A percentile compares a stretch with the other conserved stretches of the same genome.
These are phyloP conservation scores for Torymus tubicola DNA, from an alignment of 2,888 invertebrate species.

Conservation along the genomic window DNA sequence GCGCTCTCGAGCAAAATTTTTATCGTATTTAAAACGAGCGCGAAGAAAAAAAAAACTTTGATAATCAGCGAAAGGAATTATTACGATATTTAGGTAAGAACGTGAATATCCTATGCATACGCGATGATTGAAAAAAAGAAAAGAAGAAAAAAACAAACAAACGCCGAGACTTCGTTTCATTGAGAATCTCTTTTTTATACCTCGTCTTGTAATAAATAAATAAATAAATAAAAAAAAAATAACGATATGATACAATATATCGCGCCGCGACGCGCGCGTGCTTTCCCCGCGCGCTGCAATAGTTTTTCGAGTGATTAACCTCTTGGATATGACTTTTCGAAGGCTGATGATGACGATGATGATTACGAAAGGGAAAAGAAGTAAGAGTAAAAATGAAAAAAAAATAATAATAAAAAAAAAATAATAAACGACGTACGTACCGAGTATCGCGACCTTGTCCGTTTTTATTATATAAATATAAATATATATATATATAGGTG, in stretches of 20 bases:
- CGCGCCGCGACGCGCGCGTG: no score
- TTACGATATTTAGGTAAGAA: slow-evolving; percentile 31
- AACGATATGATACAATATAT: no score
- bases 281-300: background rate
- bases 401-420: no score
- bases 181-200: slow-evolving; percentile 40
- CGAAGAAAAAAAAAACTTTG: slow-evolving; percentile 19
- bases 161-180: slow-evolving; percentile 8
- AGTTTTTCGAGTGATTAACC: slow-evolving; percentile 59
- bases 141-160: no score
- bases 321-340: slow-evolving; percentile 57
- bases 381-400: no score
- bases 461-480: slow-evolving; percentile 14
- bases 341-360: slow-evolving; percentile 49
- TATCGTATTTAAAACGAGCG: slow-evolving; percentile 6
- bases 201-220: background rate
- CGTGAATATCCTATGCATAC: slow-evolving; percentile 23
- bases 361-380: no score
- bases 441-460: slow-evolving; percentile 45
- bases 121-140: slow-evolving; percentile 1
- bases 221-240: background rate
- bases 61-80: slow-evolving; percentile 52
- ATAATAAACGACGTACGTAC: slow-evolving; percentile 43
- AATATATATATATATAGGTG: no score
- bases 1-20: slow-evolving; percentile 18